Conservation (phyloP, 2,797 vertebrate species). For the Malurus splendens region DNA sequence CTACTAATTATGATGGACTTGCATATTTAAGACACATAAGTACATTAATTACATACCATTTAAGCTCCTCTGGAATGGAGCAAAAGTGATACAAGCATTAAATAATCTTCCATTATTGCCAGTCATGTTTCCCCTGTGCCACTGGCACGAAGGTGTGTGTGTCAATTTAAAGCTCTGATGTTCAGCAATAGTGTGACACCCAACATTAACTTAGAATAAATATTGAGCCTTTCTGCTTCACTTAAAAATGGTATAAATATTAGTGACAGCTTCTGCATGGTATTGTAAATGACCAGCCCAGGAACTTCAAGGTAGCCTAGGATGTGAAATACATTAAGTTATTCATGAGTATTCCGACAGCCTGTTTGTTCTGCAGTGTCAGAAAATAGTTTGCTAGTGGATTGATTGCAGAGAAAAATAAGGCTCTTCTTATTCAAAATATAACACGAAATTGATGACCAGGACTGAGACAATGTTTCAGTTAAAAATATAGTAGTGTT, state of each 20-base stretch:
- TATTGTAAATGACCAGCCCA: not conserved
- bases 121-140: not conserved
- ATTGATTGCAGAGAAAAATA: not conserved
- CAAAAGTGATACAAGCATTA: constrained; percentile 9
- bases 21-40: constrained; percentile 11
- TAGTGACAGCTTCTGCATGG: not conserved
- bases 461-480: not conserved
- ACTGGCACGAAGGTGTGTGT: not conserved
- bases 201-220: not conserved
- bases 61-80: not conserved
- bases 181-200: not conserved
- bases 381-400: not conserved
- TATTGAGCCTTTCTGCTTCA: not conserved
- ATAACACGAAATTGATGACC: not conserved
- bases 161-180: not conserved
- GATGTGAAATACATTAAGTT: not conserved
- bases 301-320: not conserved
- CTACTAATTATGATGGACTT: constrained; percentile 25
- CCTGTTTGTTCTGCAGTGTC: not conserved
- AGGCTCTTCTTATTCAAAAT: not conserved
- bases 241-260: not conserved
- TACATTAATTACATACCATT: constrained; percentile 17
- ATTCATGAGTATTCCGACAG: not conserved
- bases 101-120: not conserved
- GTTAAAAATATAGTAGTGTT: not conserved